phyloP scores from a whole-genome alignment of 1,140 invertebrate genomes.

The Cryptotermes secundus region DNA sequence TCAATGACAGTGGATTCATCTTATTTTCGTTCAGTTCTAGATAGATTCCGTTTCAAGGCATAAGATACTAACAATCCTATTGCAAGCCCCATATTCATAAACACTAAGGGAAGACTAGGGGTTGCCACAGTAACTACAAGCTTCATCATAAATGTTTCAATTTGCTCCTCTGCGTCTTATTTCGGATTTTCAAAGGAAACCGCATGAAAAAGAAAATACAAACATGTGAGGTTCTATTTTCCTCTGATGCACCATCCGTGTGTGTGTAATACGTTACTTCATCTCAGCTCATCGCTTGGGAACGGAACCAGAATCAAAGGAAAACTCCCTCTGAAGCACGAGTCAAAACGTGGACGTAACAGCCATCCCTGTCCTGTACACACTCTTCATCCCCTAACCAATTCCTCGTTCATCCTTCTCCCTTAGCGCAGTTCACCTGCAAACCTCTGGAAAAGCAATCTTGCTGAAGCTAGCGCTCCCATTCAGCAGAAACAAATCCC shows the following conservation, averaged over 20 bases:
- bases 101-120: not conserved
- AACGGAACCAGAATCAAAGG: not conserved
- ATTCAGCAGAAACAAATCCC: not conserved
- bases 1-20: too few species aligned
- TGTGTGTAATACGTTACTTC: not conserved
- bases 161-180: not conserved
- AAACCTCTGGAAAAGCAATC: not conserved
- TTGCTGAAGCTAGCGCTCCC: not conserved
- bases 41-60: too few species aligned
- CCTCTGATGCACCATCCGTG: not conserved
- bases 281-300: not conserved
- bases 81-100: too few species aligned
- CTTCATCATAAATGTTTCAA: not conserved
- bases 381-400: not conserved
- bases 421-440: not conserved
- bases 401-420: not conserved
- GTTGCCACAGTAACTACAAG: not conserved
- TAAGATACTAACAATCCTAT: too few species aligned
- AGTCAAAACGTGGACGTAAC: not conserved
- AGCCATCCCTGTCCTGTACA: not conserved
- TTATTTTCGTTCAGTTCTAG: too few species aligned
- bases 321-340: not conserved
- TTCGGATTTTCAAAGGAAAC: not conserved
- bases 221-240: not conserved
- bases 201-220: not conserved